Evolutionary conservation across 2,113 vertebrate species (phyloP).

Genomic region (Zosterops hypoxanthus): DNA sequence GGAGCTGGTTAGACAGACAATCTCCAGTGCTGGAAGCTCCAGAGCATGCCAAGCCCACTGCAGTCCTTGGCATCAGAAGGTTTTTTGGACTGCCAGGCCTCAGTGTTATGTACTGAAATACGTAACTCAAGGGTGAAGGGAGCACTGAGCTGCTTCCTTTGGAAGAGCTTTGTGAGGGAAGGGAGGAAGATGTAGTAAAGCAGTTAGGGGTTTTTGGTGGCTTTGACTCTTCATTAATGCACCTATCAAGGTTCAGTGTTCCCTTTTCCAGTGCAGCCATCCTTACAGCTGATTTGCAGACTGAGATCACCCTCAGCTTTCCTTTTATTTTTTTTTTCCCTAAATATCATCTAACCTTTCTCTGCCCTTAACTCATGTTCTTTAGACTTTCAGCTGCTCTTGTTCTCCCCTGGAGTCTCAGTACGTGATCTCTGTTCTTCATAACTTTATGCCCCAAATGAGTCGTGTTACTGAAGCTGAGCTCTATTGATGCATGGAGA

Average conservation of each 20-base stretch:
- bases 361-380: not conserved
- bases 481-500: not conserved
- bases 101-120: not conserved
- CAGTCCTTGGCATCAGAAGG: not conserved
- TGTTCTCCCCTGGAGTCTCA: not conserved
- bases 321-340: not conserved
- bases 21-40: not conserved
- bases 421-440: not conserved
- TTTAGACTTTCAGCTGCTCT: not conserved
- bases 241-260: not conserved
- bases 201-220: not conserved
- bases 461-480: not conserved
- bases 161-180: not conserved
- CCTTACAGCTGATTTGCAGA: not conserved
- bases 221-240: not conserved
- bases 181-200: not conserved
- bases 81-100: not conserved
- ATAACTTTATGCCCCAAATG: not conserved
- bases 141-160: not conserved
- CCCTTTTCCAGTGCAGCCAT: not conserved
- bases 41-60: not conserved
- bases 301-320: not conserved
- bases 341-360: not conserved
- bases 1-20: not conserved
- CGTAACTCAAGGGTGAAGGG: rapidly evolving